These are phyloP conservation scores for Eptatretus burgeri DNA, from an alignment of 2,113 vertebrate species.

Conservation along the genomic window DNA sequence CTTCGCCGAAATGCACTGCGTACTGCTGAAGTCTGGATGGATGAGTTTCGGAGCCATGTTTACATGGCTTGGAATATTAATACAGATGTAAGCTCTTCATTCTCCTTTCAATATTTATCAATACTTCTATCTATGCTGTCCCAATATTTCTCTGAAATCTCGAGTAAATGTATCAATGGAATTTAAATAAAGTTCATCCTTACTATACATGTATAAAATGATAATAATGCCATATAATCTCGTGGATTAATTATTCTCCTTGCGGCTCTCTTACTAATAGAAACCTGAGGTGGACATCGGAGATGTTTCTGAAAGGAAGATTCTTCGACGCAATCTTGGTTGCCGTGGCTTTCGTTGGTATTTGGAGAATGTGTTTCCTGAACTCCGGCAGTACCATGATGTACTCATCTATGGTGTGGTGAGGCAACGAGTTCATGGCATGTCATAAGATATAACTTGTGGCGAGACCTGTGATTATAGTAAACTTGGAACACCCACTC, in stretches of 20 bases:
- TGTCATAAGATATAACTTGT: too few relatives aligned
- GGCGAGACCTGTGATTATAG: too few relatives aligned
- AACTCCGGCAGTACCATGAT: constrained; percentile 30
- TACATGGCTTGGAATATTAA: constrained; percentile 99
- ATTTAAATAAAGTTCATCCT: too few relatives aligned
- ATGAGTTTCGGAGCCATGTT: constrained; percentile 80
- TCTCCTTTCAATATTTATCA: background rate
- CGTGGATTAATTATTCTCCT: too few relatives aligned
- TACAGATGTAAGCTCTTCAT: constrained; percentile 38
- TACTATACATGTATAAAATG: too few relatives aligned
- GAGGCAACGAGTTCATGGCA: background rate
- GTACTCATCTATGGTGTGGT: background rate
- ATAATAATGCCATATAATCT: too few relatives aligned
- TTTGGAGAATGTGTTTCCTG: constrained; percentile 76
- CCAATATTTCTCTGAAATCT: too few relatives aligned
- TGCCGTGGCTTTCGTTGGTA: constrained; percentile 90
- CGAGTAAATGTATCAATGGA: too few relatives aligned
- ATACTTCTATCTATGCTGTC: too few relatives aligned
- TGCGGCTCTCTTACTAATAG: too few relatives aligned
- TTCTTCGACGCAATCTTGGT: constrained; percentile 49
- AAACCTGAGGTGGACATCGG: constrained; percentile 43
- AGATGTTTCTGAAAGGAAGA: constrained; percentile 59
- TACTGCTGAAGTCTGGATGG: constrained; percentile 94
- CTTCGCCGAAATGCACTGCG: constrained; percentile 73
- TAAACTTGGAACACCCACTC: too few relatives aligned